Percentiles rank a stretch among this genome's conserved stretches.
Conservation (phyloP, 2,113 vertebrate species). For the Gnathonemus echidnorhynchus region DNA sequence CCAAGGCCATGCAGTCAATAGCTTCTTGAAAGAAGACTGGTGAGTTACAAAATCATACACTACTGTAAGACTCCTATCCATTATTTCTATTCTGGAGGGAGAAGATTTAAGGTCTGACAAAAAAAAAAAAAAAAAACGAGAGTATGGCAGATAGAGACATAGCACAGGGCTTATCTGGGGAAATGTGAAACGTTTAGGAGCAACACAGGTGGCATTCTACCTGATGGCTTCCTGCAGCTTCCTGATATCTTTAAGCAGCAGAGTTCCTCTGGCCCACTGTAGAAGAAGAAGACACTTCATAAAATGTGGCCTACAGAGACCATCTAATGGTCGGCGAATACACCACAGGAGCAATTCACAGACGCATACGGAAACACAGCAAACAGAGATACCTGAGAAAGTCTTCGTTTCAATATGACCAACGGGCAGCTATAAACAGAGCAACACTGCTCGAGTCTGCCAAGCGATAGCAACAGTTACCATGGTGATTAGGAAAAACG, state of each 20-base stretch:
- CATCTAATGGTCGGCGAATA: not conserved
- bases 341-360: not conserved
- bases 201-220: not conserved
- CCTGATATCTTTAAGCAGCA: not conserved
- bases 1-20: not conserved
- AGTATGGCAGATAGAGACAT: not conserved
- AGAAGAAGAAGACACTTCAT: not conserved
- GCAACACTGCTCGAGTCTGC: not conserved
- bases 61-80: not conserved
- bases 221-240: not conserved
- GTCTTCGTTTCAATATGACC: not conserved
- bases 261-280: not conserved
- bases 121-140: not conserved
- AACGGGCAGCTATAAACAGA: not conserved
- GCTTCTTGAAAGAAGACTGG: not conserved
- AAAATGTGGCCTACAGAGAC: not conserved
- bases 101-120: slow-evolving; percentile 1
- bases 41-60: not conserved
- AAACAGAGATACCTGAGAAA: not conserved
- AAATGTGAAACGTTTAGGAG: not conserved
- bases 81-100: not conserved
- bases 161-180: not conserved
- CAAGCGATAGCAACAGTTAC: not conserved
- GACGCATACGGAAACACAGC: not conserved
- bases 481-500: not conserved